Base-by-base conservation (phyloP, 2,888 invertebrate species). In the Syrista parreyssii region DNA sequence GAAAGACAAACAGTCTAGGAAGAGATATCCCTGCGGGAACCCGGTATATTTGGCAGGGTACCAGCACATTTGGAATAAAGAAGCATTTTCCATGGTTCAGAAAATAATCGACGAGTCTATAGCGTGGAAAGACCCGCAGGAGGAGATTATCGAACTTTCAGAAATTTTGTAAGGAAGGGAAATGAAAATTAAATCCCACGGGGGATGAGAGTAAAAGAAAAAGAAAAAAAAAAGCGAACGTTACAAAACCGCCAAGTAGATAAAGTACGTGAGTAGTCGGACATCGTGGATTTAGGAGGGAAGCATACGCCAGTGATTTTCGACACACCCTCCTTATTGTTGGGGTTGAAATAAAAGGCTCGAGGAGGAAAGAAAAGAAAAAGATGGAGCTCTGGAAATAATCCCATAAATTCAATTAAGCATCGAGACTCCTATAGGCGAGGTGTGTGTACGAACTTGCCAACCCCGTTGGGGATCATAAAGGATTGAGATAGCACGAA, bases 331-430 rank as follows among this genome's bases (percentile, higher is more conserved):
- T 23, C 40, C 15, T 40, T 55, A 55, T 55, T 23, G 55, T 55
- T 55, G 55, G 55, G 55, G 55, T 23, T 55, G 55, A 55, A 55
- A 55, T 55, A 23, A 55, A 55, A 23, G 23, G 55, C 55, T 9
- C 23, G 23, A 23, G 15, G 23, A 9, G 23, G 9, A 40, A 55
- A 23, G 6, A 55, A 55, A 55, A 23, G 55, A 55, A 55, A 9
- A 55, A 55, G 55, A 55, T 3, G 55, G 23, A 23, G 23, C 55
- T 9, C 55, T 9, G 55, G 35, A 78, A 78, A 78, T 78, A 78
- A 78, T 76, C 78, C 78, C 78, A 78, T 78, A 78, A 78, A 78
- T 78, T 78, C 78, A 78, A 78, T 78, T 78, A 78, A 78, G 69
- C 71, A 31, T 71, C 71, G 33, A 31, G 71, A 12, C 71, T 12